Conservation (phyloP, 2,888 invertebrate genomes). For the Cheilosia grossa region DNA sequence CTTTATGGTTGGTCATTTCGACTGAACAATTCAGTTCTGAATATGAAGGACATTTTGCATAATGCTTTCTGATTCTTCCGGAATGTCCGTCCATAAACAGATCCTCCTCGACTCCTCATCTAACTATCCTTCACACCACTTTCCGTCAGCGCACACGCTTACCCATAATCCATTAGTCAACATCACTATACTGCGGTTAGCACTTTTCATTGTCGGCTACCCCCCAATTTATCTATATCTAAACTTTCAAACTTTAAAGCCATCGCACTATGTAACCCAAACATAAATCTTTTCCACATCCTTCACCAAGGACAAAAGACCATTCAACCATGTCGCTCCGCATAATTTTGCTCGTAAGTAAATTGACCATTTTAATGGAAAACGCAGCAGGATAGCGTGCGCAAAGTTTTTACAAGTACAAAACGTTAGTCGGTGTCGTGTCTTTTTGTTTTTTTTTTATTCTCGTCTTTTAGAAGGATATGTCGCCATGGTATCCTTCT, state of each 20-base stretch:
- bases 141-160: background rate
- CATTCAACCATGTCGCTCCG: constrained; percentile 72
- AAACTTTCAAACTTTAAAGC: constrained; percentile 8
- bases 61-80: too few relatives aligned
- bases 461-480: constrained; percentile 29
- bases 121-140: background rate
- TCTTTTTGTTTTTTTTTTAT: background rate
- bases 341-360: constrained; percentile 70
- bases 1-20: too few relatives aligned
- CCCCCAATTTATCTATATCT: constrained; percentile 13
- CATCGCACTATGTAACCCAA: constrained; percentile 8
- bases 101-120: too few relatives aligned
- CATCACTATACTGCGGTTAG: background rate
- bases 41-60: too few relatives aligned
- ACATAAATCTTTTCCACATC: constrained; percentile 64
- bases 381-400: constrained; percentile 55
- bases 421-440: constrained; percentile 10
- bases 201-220: background rate
- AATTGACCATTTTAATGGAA: constrained; percentile 71
- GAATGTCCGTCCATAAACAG: too few relatives aligned
- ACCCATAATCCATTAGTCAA: background rate
- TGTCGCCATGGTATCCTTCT: constrained; percentile 30
- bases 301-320: constrained; percentile 73
- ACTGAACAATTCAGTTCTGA: too few relatives aligned
- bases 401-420: constrained; percentile 52